phyloP scores from a whole-genome alignment of 2,797 vertebrate genomes.

The Loris lydekkerianus region DNA sequence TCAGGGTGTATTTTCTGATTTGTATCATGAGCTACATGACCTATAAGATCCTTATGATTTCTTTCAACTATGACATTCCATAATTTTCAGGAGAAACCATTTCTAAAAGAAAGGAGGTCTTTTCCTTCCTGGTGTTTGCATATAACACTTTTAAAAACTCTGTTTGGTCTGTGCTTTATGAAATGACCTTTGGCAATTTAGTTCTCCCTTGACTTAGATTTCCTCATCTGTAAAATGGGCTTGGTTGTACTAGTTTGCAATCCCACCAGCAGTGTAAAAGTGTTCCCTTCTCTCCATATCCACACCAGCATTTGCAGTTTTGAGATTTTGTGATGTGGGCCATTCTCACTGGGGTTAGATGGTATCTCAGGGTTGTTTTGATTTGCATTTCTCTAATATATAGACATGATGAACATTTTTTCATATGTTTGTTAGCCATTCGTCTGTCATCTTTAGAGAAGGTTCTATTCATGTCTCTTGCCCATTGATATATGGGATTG shows the following conservation, averaged over 20 bases:
- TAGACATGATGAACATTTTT: too few relatives aligned
- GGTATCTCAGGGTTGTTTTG: too few relatives aligned
- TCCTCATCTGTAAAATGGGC: not conserved
- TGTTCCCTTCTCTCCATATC: too few relatives aligned
- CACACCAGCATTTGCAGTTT: too few relatives aligned
- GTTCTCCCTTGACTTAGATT: not conserved
- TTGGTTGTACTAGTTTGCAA: not conserved
- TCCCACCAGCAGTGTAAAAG: too few relatives aligned
- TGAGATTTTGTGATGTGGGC: too few relatives aligned
- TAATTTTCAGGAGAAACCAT: not conserved
- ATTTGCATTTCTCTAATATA: too few relatives aligned
- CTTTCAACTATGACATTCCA: conserved; percentile 25
- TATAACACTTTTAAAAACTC: not conserved
- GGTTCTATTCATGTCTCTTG: too few relatives aligned
- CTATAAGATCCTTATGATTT: not conserved
- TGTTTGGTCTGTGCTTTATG: not conserved
- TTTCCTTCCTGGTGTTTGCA: not conserved
- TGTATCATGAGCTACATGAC: conserved; percentile 5
- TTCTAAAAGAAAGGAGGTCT: conserved; percentile 11
- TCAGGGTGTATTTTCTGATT: conserved; percentile 44
- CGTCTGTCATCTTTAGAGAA: too few relatives aligned
- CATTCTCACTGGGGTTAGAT: too few relatives aligned
- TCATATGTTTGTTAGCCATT: too few relatives aligned
- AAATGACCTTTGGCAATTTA: not conserved
- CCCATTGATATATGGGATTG: too few relatives aligned